Base-by-base conservation (phyloP, 2,113 vertebrate species). In the Indri indri region DNA sequence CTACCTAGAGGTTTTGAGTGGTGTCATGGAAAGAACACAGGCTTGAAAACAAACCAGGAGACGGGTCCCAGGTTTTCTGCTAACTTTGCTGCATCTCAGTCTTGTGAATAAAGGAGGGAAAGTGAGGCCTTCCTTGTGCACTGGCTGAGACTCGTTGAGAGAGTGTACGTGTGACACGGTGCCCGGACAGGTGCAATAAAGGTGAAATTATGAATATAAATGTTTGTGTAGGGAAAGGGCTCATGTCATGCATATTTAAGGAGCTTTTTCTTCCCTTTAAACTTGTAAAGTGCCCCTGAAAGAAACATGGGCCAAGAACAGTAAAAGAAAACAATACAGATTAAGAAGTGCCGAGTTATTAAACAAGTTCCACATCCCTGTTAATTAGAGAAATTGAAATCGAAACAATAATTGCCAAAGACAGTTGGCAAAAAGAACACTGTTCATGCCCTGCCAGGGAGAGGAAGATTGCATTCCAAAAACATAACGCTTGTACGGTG, bases 401-500 rank as follows among this genome's bases (percentile, higher is more conserved):
- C 1, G 76, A 76, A 82, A 59, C 11, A 4, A 0, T 91, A 52
- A 50, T 42, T 47, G 54, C 40, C 54, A 42, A 54, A 83, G 57
- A 27, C 6, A 14, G 13, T 34, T 90, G 74, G 32, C 42, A 47
- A 52, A n/a, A 76, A 68, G 65, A 32, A 45, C n/a, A 42, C 3
- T 50, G 47, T 6, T 59, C 20, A 14, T 16, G 20, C 23, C 74
- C 30, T 32, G 30, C 30, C 18, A 6, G 14, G 7, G 20, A 45
- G 27, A 90, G 32, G n/a, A 54, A 87, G n/a, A 34, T 34, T 30
- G 8, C 16, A 11, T 25, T 68, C 68, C 61, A 27, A 50, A 59
- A 70, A 5, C 3, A 2, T 11, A 30, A 22, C 3, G 0, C 32
- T 40, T 27, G 63, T 16, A n/a, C n/a, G 61, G 34, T 6, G 8